Base-by-base conservation (phyloP, 2,113 vertebrate genomes). In the Poecilia latipinna region DNA sequence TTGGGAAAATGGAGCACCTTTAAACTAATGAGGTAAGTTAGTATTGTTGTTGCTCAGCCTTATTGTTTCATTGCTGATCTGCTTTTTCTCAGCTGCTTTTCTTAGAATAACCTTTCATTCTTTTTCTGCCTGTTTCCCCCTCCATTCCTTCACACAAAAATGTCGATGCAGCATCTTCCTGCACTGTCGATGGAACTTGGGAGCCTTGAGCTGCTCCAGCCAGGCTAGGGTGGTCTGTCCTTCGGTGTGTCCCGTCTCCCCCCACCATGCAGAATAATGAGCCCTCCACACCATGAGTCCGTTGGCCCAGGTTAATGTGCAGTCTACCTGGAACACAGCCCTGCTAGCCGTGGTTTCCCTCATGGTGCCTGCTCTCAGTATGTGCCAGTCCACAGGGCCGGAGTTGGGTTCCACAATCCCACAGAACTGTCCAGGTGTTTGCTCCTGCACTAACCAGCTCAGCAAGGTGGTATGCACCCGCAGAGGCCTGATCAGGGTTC, bases 211-310 rank as follows among this genome's bases (percentile, higher is more conserved):
- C 93, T 93, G 94, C 94, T 95, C 93, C 95, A 95, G 95, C 96
- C 95, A 94, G 96, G 96, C 94, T 97, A 96, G 95, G 94, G 95
- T 95, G 95, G 93, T 93, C 93, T 89, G 84, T 94, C 94, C 93
- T 94, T 96, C 94, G 94, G 94, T 95, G 94, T 95, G 95, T 95
- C 93, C 94, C 93, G 78, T 94, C 92, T 95, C 95, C 95, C 94
- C 95, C 90, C 94, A 96, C 94, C 94, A 97, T 98, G 97, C 95
- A 96, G 96, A 98, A 98, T 95, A 97, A 99, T 98, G 97, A 97
- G 96, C 96, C 96, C 95, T 96, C 95, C 96, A 96, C 97, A 98
- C 92, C 96, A 98, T 98, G 97, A 98, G 96, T 97, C 96, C 97
- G 96, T 94, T 97, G 97, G 94, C 96, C 96, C 97, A 96, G 97